These are phyloP conservation scores for Clinocottus analis DNA, from an alignment of 2,113 vertebrate species.

Conservation along the genomic window DNA sequence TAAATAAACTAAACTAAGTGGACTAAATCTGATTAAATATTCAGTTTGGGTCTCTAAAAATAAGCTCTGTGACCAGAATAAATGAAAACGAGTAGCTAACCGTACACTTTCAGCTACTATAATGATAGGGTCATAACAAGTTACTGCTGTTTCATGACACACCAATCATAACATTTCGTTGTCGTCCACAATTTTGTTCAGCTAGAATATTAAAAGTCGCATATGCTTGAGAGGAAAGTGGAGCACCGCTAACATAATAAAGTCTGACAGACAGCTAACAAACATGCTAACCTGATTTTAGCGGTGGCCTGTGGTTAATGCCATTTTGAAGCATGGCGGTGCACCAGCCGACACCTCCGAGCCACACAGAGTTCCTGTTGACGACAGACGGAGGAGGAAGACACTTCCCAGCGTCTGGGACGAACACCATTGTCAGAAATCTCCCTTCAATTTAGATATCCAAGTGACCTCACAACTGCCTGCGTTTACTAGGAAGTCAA, in stretches of 20 bases:
- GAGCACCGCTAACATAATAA: accelerated
- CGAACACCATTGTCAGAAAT: conserved; percentile 74
- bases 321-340: conserved; percentile 81
- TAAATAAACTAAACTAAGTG: not conserved
- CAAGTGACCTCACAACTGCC: conserved; percentile 8
- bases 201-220: no score
- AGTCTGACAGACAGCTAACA: not conserved
- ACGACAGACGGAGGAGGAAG: conserved; percentile 85
- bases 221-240: not conserved
- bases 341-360: conserved; percentile 74
- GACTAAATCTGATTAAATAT: not conserved
- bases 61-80: not conserved
- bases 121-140: not conserved
- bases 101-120: not conserved
- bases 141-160: not conserved
- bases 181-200: not conserved
- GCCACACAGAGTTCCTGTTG: conserved; percentile 82
- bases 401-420: conserved; percentile 81
- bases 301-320: conserved; percentile 75
- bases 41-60: not conserved
- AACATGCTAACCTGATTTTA: conserved; percentile 80
- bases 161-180: not conserved
- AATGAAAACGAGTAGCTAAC: not conserved
- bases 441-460: not conserved
- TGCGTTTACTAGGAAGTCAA: conserved; percentile 68